These are phyloP conservation scores for Drosophila sp. DNA, from an alignment of 1,140 invertebrate species.

Conservation along the genomic window DNA sequence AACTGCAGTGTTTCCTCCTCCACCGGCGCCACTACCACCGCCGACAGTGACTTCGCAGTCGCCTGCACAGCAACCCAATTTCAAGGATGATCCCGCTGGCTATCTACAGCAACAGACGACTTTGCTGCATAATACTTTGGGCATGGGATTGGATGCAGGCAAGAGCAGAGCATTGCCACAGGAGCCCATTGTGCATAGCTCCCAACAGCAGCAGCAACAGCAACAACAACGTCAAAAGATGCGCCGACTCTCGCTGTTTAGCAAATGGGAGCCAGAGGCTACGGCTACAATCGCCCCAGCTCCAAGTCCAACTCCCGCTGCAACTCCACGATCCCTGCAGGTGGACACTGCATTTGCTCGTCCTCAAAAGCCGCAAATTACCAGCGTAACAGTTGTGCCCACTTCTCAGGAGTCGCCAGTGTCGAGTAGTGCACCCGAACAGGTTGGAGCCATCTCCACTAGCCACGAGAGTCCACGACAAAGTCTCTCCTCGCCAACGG, in stretches of 20 bases:
- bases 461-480: constrained; percentile 79
- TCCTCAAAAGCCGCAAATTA: constrained; percentile 59
- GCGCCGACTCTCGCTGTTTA: constrained; percentile 55
- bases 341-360: constrained; percentile 59
- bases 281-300: background rate
- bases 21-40: constrained; percentile 1
- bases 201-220: constrained; percentile 47
- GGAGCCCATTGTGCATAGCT: constrained; percentile 61
- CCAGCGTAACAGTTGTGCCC: constrained; percentile 58
- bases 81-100: constrained; percentile 94
- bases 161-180: constrained; percentile 50
- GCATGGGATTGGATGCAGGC: constrained; percentile 47
- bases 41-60: background rate
- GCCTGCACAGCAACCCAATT: constrained; percentile 85
- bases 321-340: constrained; percentile 27
- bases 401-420: constrained; percentile 78
- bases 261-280: constrained; percentile 63
- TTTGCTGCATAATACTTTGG: constrained; percentile 89
- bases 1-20: constrained; percentile 16
- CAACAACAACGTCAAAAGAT: constrained; percentile 51
- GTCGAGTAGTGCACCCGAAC: constrained; percentile 78
- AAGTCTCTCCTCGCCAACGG: constrained; percentile 71
- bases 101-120: constrained; percentile 94
- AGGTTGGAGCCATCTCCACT: constrained; percentile 81
- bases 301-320: background rate